Conservation (phyloP, 2,797 vertebrate genomes). For the Aldrovandia affinis region DNA sequence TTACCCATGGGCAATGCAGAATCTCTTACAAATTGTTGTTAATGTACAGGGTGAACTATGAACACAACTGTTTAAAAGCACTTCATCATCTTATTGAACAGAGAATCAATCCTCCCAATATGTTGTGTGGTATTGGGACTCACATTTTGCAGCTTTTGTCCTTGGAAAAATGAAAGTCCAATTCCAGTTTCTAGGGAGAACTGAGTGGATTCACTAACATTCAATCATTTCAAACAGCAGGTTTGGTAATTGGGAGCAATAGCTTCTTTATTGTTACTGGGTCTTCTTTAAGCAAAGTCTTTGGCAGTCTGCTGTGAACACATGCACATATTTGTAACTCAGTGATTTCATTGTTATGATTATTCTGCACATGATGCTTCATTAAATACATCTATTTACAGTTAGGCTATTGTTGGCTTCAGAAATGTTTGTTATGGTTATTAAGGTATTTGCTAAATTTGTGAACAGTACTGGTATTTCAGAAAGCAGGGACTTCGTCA, state of each 20-base stretch:
- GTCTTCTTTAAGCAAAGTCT: neutral
- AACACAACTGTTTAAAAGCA: neutral
- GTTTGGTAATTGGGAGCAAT: constrained; percentile 26
- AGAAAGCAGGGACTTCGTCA: constrained; percentile 7
- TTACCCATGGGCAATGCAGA: neutral
- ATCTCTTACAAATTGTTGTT: neutral
- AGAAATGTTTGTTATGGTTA: neutral
- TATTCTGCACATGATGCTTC: neutral
- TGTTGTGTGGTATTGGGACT: neutral
- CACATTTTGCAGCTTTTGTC: neutral
- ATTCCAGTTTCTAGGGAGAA: neutral
- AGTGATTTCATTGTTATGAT: neutral
- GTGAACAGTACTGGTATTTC: constrained; percentile 1
- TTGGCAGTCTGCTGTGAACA: neutral
- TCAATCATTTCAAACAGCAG: constrained; percentile 24
- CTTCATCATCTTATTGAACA: constrained; percentile 6
- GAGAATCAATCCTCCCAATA: neutral
- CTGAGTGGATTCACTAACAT: neutral
- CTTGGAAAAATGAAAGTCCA: neutral
- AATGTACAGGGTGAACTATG: neutral
- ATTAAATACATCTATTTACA: neutral
- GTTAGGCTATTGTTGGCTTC: neutral
- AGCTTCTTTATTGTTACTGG: neutral
- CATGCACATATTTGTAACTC: no score
- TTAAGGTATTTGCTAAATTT: neutral